These are phyloP conservation scores for Trematocara unimaculatum DNA, from an alignment of 2,113 vertebrate genomes.

Conservation along the genomic window DNA sequence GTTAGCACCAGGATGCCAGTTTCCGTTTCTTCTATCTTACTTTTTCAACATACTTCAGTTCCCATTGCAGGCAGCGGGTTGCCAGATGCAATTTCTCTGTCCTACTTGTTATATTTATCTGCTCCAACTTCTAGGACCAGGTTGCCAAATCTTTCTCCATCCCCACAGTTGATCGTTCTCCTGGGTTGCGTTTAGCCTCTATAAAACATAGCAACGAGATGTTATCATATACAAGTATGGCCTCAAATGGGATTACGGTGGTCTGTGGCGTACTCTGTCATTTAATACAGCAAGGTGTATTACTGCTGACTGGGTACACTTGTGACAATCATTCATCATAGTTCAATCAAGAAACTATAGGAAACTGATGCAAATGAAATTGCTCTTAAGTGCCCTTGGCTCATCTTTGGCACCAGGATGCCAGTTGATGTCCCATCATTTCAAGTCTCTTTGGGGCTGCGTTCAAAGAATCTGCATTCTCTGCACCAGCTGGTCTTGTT, in stretches of 20 bases:
- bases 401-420: not conserved
- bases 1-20: not conserved
- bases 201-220: not conserved
- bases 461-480: not conserved
- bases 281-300: not conserved
- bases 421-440: not conserved
- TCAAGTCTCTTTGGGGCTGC: not conserved
- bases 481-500: not conserved
- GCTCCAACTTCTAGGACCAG: not conserved
- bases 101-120: not conserved
- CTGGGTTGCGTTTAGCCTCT: not conserved
- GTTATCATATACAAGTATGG: rapidly evolving
- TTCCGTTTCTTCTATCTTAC: not conserved
- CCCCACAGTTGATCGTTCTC: not conserved
- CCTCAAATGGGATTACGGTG: not conserved
- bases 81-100: not conserved
- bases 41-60: not conserved
- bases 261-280: not conserved
- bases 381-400: not conserved
- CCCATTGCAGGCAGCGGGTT: not conserved
- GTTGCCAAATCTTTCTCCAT: not conserved
- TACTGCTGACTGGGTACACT: not conserved
- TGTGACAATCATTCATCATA: not conserved
- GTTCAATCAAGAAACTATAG: not conserved
- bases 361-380: not conserved